Base-by-base conservation (phyloP, 2,113 vertebrate genomes). In the Limnothrissa miodon region DNA sequence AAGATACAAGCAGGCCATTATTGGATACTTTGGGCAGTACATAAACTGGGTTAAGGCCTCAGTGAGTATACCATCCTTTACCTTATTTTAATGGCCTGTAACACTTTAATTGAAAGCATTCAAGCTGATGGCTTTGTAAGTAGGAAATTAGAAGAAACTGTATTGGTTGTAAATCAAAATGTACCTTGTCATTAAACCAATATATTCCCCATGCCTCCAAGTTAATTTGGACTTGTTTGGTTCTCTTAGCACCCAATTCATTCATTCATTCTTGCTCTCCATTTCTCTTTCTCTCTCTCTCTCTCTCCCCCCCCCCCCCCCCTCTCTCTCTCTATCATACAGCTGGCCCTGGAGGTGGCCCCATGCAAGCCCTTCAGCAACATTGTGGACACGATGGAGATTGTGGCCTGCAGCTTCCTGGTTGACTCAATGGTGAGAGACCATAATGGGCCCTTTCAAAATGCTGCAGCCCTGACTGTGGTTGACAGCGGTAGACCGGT, bases 291-390 rank as follows among this genome's bases (percentile, higher is more conserved):
- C 59, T 66, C n/a, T 29, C 59, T 66, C 62, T 33, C 11, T 36
- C 13, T 36, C 62, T 70, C 62, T 70, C 62, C 36, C 62, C 17
- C 62, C 17, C 62, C 17, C n/a, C 36, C 17, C 66, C 17, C 25
- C 1, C 25, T 4, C 66, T 45, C 21, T 82, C 10, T 59, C 33
- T 33, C 25, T 21, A 81, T 70, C 84, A 8, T 48, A 1, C 53
- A 99, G 98, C 87, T 99, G 87, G 91, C 92, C 1, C 86, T 95
- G 92, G 94, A 97, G 39, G 94, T 99, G 5, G 96, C 96, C 4
- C 87, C 95, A 7, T 99, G 98, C 92, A 99, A 96, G 83, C 98
- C 98, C 0, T 84, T 98, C 90, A 96, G 97, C 92, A 99, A 97
- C 39, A 93, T 95, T 10, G 80, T 99, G 87, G 98, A 99, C 89